A percentile compares a stretch with the other conserved stretches of the same genome.
Evolutionary conservation across 2,113 vertebrate genomes (phyloP).

Genomic region (Odontophorus gujanensis): DNA sequence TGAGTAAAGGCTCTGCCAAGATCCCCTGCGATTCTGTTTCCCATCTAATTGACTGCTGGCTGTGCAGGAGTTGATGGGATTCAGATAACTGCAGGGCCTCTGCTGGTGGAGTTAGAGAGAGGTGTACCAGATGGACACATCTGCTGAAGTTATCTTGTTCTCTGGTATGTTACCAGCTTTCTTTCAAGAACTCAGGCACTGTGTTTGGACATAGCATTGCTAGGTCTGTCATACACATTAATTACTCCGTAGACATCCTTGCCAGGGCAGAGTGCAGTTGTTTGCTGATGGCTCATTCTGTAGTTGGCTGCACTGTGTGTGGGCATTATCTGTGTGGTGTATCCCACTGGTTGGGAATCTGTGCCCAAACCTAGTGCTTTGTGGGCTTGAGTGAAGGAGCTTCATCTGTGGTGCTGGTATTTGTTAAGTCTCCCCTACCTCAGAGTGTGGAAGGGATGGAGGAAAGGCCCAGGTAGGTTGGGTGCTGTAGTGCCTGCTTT

Average conservation of each 20-base stretch:
- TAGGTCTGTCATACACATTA: neutral
- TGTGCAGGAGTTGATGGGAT: neutral
- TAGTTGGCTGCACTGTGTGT: neutral
- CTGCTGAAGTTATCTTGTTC: neutral
- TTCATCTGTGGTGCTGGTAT: neutral
- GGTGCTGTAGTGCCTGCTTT: neutral
- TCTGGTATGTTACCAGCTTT: neutral
- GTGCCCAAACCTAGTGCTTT: neutral
- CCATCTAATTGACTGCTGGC: neutral
- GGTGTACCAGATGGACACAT: neutral
- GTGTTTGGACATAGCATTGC: neutral
- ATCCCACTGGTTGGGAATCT: neutral
- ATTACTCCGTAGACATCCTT: neutral
- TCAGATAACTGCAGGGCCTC: neutral
- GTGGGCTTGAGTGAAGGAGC: neutral
- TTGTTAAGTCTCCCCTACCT: neutral
- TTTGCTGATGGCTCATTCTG: neutral
- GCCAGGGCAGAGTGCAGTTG: rapidly evolving
- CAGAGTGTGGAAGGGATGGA: neutral
- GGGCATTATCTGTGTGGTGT: neutral
- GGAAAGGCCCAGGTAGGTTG: neutral
- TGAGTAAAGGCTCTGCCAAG: neutral
- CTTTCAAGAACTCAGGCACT: neutral
- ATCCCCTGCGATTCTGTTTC: neutral
- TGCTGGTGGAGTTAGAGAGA: neutral